Base-by-base conservation (phyloP, 2,113 vertebrate genomes). In the Perccottus glenii region DNA sequence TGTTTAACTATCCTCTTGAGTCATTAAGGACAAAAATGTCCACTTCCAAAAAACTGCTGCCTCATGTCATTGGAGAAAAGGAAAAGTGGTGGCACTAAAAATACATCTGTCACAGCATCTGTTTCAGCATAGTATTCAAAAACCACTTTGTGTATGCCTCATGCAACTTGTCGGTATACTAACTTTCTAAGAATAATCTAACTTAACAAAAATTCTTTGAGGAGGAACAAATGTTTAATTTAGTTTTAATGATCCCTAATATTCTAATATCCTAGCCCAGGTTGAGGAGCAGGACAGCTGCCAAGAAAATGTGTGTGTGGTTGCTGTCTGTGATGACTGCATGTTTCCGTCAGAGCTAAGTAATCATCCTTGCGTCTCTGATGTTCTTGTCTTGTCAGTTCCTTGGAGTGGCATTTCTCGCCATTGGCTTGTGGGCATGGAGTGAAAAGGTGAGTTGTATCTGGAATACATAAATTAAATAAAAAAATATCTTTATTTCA, bases 391-490 rank as follows among this genome's bases (percentile, higher is more conserved):
- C 15, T 55, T 52, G 0, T 63, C 63, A 90, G 89, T 90, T 91
- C 68, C 88, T 91, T 9, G 89, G 89, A 67, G 63, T 91, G 60
- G 85, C 88, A 0, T 91, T 91, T 60, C 88, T 90, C 12, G 88
- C 57, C 76, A 89, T 90, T 1, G 88, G 89, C 5, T 45, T 91
- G 73, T 91, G 89, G 89, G 89, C 89, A 60, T 91, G 89, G 89
- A 91, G 81, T 16, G 89, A 91, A 62, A 91, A 91, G 83, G 89
- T 90, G 67, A 64, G 74, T 73, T 27, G 19, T 27, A 27, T 27
- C 19, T 27, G 19, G 19, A 3, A 1, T 27, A 27, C 19, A 27
- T 27, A 27, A 27, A 27, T n/a, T 27, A 27, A 27, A 27, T 27
- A 27, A 27, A 27, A 27, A 27, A n/a, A n/a, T n/a, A 46, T 14